A percentile compares a stretch with the other conserved stretches of the same genome.
Conservation (phyloP, 2,113 vertebrate genomes). For the Albula goreensis region DNA sequence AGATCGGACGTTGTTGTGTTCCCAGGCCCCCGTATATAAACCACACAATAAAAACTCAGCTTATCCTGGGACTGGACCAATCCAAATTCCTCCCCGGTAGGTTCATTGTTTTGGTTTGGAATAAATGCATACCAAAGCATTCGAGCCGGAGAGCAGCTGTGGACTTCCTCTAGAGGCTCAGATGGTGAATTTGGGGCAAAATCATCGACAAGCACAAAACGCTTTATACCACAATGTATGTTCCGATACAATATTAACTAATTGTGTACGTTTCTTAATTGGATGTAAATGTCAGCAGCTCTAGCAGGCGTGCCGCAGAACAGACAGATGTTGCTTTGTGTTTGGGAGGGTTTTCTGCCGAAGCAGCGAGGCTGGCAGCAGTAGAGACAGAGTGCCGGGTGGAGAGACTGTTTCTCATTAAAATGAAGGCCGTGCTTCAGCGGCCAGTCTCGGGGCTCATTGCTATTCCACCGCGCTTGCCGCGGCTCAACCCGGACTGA, state of each 20-base stretch:
- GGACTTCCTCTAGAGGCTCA: background rate
- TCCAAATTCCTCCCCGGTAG: background rate
- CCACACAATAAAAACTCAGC: background rate
- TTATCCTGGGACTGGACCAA: background rate
- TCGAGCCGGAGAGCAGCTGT: background rate
- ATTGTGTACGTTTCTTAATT: background rate
- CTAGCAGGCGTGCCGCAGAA: background rate
- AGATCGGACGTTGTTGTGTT: too few species aligned
- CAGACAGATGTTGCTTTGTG: background rate
- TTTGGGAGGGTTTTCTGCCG: background rate
- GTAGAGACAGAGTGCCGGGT: background rate
- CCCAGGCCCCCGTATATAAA: background rate
- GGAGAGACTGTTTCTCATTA: background rate
- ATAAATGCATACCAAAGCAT: background rate
- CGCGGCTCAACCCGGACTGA: background rate
- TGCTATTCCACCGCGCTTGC: background rate
- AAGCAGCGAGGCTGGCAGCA: background rate
- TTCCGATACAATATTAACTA: background rate
- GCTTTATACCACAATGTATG: background rate
- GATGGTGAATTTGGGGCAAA: background rate
- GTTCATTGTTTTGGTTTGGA: background rate
- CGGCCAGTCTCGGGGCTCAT: background rate
- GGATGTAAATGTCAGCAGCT: background rate
- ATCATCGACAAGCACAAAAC: background rate
- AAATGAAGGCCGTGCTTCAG: background rate